Evolutionary conservation across 2,888 invertebrate species (phyloP), one percentile per base, ranked within the genome.

Genomic region (Germaria angustata): DNA sequence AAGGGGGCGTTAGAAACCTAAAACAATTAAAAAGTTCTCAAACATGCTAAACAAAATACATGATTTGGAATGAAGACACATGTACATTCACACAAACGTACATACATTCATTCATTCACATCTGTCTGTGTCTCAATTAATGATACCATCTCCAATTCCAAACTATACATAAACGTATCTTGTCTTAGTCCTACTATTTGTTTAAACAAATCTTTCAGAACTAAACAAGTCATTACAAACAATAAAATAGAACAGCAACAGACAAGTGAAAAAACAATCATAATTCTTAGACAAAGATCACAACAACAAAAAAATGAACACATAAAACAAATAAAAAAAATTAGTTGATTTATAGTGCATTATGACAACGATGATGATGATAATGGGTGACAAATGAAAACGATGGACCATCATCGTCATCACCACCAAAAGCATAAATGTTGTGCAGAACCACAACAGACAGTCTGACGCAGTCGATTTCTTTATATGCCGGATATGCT

Each of bases 401-500:
- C 79, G 68, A 51, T 81, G 66, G 75, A 79, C 75, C 79, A 79
- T 82, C 79, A 79, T 71, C 71, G 44, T 49, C 46, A n/a, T 51
- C 73, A 53, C 2, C 55, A 41, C 6, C 20, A 20, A 17, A 20
- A 65, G 22, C 28, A 44, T 22, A 39, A 32, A 32, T 51, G 20
- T 17, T 46, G 24, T 66, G 61, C 51, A 55, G 36, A 68, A 49
- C 68, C 49, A 65, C 68, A 77, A 41, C 69, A 82, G 82, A 82
- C 79, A 71, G 59, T 65, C 53, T 72, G 82, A 82, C 82, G 82
- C 79, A 79, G 69, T 71, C 66, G 61, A 68, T 77, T 79, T 79
- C 79, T 82, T 82, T 82, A 75, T 65, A 57, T 79, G 75, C 82
- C 82, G 82, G 82, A 82, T 82, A 82, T 82, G 82, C 82, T 82